Evolutionary conservation across 2,113 vertebrate genomes (phyloP).

Genomic region (Haemorhous mexicanus): DNA sequence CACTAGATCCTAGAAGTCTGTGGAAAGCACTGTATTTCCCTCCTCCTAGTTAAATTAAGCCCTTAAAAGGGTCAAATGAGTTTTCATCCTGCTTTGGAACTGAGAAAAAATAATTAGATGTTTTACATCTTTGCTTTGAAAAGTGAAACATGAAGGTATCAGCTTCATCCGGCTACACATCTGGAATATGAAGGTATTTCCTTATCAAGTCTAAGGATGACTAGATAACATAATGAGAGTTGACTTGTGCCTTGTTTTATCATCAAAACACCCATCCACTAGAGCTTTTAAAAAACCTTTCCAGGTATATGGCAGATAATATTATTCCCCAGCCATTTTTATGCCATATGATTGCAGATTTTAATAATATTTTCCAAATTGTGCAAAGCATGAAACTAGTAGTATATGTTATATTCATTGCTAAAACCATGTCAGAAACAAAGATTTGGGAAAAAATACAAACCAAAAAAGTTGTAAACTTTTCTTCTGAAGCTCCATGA

Average conservation of each 20-base stretch:
- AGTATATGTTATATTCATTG: not conserved
- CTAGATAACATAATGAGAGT: not conserved
- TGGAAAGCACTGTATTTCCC: not conserved
- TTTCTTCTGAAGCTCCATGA: not conserved
- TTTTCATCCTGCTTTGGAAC: not conserved
- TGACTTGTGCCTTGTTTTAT: not conserved
- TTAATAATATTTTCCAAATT: not conserved
- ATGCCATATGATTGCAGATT: not conserved
- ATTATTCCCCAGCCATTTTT: not conserved
- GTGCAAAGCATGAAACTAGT: not conserved
- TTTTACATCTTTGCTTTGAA: not conserved
- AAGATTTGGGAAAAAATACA: not conserved
- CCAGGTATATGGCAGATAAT: not conserved
- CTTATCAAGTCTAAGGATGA: not conserved
- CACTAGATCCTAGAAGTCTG: not conserved
- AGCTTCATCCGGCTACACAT: not conserved
- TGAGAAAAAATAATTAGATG: not conserved
- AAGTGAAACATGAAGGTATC: not conserved
- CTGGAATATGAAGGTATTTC: not conserved
- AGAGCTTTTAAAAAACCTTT: not conserved
- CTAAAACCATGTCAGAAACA: not conserved
- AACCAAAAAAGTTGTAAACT: not conserved
- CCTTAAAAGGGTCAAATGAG: not conserved
- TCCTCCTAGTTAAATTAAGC: not conserved
- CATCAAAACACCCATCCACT: not conserved